A percentile compares a stretch with the other conserved stretches of the same genome.
Conservation (phyloP, 2,113 vertebrate genomes). For the Leptobrachium leishanense region DNA sequence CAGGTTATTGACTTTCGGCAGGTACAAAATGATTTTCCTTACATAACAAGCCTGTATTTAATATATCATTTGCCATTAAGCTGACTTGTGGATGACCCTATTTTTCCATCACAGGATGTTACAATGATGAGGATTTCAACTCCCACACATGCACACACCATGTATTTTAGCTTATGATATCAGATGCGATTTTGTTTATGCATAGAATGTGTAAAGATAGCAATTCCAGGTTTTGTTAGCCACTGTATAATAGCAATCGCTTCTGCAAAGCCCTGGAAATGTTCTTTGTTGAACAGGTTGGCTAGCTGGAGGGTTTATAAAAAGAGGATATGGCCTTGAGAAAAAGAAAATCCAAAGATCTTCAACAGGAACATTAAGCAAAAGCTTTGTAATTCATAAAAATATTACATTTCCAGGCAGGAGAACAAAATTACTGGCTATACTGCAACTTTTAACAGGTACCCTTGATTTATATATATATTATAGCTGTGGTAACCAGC, state of each 20-base stretch:
- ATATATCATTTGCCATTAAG: neutral
- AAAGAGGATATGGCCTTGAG: neutral
- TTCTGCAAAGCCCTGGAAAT: neutral
- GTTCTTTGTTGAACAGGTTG: neutral
- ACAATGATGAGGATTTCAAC: neutral
- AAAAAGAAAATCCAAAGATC: no score
- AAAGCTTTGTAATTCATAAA: neutral
- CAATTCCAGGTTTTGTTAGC: neutral
- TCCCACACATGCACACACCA: neutral
- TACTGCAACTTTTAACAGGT: no score
- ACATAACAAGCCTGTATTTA: neutral
- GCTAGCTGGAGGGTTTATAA: neutral
- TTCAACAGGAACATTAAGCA: neutral
- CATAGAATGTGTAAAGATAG: neutral
- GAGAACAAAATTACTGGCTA: no score
- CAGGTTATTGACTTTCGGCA: no score
- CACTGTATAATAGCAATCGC: neutral
- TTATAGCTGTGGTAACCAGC: no score
- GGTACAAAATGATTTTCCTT: neutral
- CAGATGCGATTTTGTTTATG: neutral
- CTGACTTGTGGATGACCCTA: neutral
- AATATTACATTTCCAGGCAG: neutral
- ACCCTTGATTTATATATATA: no score
- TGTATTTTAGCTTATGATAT: neutral
- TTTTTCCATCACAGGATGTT: neutral